A percentile compares a stretch with the other conserved stretches of the same genome.
Evolutionary conservation across 2,113 vertebrate species (phyloP).

Genomic region (Eublepharis macularius): DNA sequence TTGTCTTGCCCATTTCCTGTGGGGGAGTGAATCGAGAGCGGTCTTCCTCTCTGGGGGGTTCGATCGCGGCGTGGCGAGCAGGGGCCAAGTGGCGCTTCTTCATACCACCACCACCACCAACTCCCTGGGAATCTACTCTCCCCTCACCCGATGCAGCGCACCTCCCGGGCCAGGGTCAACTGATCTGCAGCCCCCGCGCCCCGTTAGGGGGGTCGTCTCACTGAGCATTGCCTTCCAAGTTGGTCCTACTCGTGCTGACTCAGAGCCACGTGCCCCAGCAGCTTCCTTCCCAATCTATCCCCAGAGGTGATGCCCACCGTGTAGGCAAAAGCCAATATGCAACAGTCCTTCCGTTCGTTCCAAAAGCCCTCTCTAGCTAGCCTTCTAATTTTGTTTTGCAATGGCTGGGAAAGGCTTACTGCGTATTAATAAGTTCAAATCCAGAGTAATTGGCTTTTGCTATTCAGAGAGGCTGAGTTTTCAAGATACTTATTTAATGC

Average conservation of each 20-base stretch:
- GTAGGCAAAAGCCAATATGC: not conserved
- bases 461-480: not conserved
- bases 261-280: not conserved
- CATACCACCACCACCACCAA: not conserved
- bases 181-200: too few relatives aligned
- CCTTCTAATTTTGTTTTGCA: not conserved
- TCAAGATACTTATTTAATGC: not conserved
- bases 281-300: not conserved
- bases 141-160: not conserved
- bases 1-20: not conserved
- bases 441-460: not conserved
- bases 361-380: not conserved
- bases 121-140: not conserved
- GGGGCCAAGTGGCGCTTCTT: not conserved
- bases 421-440: not conserved
- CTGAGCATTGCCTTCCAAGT: not conserved
- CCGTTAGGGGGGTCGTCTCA: too few relatives aligned
- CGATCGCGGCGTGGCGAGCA: not conserved
- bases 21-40: not conserved
- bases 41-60: not conserved
- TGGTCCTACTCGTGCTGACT: not conserved
- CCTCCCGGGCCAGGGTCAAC: not conserved
- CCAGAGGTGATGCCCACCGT: too few relatives aligned
- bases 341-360: not conserved
- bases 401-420: not conserved